These are phyloP conservation scores for Luperina nickerlii DNA, from an alignment of 2,888 invertebrate genomes.

Conservation along the genomic window DNA sequence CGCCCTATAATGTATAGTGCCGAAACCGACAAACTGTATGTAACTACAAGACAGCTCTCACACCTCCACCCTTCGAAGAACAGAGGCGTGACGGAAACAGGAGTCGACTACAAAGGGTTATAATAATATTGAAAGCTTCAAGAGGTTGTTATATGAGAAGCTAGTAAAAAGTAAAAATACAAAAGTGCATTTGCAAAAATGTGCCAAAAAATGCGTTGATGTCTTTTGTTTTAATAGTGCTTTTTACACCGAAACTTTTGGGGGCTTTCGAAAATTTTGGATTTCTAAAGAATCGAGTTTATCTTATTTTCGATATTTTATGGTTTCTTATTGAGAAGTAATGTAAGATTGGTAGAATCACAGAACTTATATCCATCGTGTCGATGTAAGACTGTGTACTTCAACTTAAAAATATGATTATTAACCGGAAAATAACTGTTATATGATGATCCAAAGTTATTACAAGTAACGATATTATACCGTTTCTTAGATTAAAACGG, in stretches of 20 bases:
- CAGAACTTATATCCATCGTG: background rate
- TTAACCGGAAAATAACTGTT: background rate
- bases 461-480: background rate
- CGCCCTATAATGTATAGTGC: background rate
- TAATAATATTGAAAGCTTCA: slow-evolving; percentile 14
- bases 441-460: background rate
- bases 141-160: background rate
- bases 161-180: background rate
- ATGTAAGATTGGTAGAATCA: background rate
- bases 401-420: background rate
- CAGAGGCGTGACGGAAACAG: slow-evolving; percentile 28
- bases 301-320: background rate
- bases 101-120: slow-evolving; percentile 17
- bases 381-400: background rate
- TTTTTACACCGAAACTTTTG: slow-evolving; percentile 29
- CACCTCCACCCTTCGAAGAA: slow-evolving; percentile 11
- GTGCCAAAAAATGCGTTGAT: slow-evolving; percentile 68
- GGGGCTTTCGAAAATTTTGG: slow-evolving; percentile 8
- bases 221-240: slow-evolving; percentile 68
- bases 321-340: background rate
- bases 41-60: slow-evolving; percentile 6
- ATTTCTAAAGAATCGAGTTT: background rate
- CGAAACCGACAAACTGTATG: slow-evolving; percentile 18
- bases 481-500: background rate
- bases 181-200: slow-evolving; percentile 9